Base-by-base conservation (phyloP, 2,113 vertebrate genomes). In the Sclerurus mexicanus region DNA sequence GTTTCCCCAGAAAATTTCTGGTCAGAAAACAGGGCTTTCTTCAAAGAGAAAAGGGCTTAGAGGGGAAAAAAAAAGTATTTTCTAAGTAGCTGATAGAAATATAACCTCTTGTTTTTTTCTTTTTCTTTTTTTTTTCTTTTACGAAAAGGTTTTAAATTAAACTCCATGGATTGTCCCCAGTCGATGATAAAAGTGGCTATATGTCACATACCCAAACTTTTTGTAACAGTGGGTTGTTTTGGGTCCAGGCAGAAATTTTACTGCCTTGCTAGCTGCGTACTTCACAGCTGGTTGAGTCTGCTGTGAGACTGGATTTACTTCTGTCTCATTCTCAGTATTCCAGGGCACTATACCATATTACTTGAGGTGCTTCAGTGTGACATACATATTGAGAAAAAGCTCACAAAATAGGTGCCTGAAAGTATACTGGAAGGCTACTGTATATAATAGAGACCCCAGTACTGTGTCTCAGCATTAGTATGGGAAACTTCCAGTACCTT, bases 371-470 rank as follows among this genome's bases (percentile, higher is more conserved):
- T 94, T 59, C 60, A 90, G 64, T 68, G 59, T 89, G 75, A 74
- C 75, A 35, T 40, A 92, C 37, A 33, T 73, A 46, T 80, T 95
- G 91, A 92, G 83, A 87, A 97, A 87, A 63, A 94, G 79, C 75
- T 92, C 92, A 73, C 42, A 87, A 89, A 97, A 85, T 60, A 91
- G 84, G 86, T 92, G 90, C 24, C 67, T 90, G 42, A 92, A 96
- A 81, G 59, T 83, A 80, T 82, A 94, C 71, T 96, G 91, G 87
- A 94, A 97, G 88, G 72, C 84, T 75, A 74, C 59, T 82, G 60
- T 80, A 55, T 35, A 77, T 89, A 95, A 87, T 60, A 80, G 69
- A 87, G 89, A 93, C 80, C 50, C 76, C 39, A 92, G 24, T 92
- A 69, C n/a, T 85, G 14, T 68, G 67, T 90, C 79, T 87, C 66